phyloP scores from a whole-genome alignment of 2,888 invertebrate species.

The Dryococelus australis region DNA sequence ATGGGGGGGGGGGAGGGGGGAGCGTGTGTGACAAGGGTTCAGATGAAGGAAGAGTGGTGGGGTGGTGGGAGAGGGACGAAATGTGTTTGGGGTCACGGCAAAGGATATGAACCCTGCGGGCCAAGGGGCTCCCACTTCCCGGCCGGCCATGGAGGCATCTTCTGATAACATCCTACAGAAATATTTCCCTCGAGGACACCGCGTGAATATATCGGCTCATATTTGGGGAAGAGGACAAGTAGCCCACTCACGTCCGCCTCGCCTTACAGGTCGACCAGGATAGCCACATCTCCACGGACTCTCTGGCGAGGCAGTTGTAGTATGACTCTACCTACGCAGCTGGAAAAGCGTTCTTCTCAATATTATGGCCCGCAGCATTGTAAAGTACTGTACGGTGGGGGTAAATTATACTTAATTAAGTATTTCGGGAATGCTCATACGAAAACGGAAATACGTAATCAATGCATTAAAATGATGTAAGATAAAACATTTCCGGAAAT shows the following conservation, averaged over 20 bases:
- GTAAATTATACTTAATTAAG: no score
- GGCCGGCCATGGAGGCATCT: not conserved
- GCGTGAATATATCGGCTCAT: not conserved
- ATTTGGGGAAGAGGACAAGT: not conserved
- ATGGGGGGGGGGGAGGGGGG: not conserved
- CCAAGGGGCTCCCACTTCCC: not conserved
- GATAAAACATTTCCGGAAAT: no score
- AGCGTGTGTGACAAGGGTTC: conserved; percentile 16
- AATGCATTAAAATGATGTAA: no score
- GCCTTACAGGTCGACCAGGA: not conserved
- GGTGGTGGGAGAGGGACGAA: not conserved
- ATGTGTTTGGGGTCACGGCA: conserved; percentile 10
- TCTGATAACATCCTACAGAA: conserved; percentile 8
- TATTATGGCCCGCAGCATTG: no score
- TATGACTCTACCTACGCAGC: no score
- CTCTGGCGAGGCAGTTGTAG: not conserved
- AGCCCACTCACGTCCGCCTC: not conserved
- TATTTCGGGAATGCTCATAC: no score
- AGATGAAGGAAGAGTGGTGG: not conserved
- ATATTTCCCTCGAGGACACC: not conserved
- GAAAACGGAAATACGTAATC: no score
- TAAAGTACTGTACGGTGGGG: no score
- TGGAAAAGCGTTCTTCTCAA: no score
- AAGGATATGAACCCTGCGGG: not conserved
- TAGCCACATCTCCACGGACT: not conserved